Percentiles rank a stretch among this genome's conserved stretches.
These are phyloP conservation scores for Actinia tenebrosa DNA, from an alignment of 64 coral and sea anemone species.

Conservation along the genomic window DNA sequence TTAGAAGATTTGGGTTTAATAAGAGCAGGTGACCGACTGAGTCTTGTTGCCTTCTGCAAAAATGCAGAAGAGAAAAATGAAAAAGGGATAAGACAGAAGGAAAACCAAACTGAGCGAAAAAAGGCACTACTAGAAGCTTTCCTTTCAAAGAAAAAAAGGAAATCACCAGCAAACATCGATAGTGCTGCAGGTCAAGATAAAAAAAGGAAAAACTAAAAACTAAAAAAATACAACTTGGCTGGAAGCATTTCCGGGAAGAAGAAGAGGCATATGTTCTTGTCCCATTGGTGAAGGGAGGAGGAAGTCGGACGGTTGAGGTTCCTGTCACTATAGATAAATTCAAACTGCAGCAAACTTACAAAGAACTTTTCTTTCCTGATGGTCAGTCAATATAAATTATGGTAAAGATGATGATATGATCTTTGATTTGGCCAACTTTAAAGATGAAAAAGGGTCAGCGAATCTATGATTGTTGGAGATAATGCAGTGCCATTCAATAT, in stretches of 20 bases:
- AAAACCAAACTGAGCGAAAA: conserved; percentile 11
- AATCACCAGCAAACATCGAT: conserved; percentile 6
- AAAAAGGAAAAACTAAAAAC: conserved; percentile 34
- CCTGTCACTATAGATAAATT: not conserved
- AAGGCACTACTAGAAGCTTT: conserved; percentile 18
- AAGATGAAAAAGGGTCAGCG: conserved; percentile 32
- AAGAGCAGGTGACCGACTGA: conserved; percentile 44
- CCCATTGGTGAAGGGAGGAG: conserved; percentile 58
- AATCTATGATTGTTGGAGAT: conserved; percentile 14
- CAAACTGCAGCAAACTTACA: not conserved
- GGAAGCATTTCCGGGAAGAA: conserved; percentile 45
- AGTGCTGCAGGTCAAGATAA: conserved; percentile 20
- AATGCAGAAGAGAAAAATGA: conserved; percentile 1
- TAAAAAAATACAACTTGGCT: conserved; percentile 42
- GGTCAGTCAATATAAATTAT: not conserved
- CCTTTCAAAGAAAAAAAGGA: conserved; percentile 22
- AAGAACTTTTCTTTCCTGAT: not conserved
- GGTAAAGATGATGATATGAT: conserved; percentile 25
- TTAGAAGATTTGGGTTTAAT: conserved; percentile 43
- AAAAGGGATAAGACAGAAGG: conserved; percentile 3
- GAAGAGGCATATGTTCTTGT: conserved; percentile 37
- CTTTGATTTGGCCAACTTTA: conserved; percentile 51
- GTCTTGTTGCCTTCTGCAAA: conserved; percentile 45
- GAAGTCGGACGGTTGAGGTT: conserved; percentile 24
- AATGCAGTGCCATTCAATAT: conserved; percentile 55